A percentile compares a stretch with the other conserved stretches of the same genome.
phyloP scores from a whole-genome alignment of 2,888 invertebrate species.

The Galeopsomyia nigrocyanea region DNA sequence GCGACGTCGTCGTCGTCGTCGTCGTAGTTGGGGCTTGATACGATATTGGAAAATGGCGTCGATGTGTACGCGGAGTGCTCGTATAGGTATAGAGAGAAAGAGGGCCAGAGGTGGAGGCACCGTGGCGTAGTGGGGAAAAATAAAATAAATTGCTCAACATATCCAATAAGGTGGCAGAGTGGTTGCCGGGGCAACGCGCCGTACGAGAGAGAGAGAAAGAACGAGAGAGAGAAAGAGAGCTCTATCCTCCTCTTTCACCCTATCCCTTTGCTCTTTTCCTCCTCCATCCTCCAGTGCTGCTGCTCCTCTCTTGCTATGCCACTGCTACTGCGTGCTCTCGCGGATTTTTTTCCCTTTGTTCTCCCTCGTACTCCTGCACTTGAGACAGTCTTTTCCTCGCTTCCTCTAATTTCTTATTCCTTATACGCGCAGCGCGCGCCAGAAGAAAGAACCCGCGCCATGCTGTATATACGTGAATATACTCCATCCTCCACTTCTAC shows the following conservation, averaged over 20 bases:
- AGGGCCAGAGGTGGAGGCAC: conserved; percentile 40
- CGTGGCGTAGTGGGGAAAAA: conserved; percentile 54
- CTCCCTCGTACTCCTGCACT: conserved; percentile 47
- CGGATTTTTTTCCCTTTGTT: conserved; percentile 50
- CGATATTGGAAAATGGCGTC: conserved; percentile 68
- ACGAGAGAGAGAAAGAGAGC: conserved; percentile 41
- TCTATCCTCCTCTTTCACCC: conserved; percentile 43
- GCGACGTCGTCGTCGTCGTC: conserved; percentile 29
- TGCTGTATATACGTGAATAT: too few relatives aligned
- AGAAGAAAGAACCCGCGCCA: too few relatives aligned
- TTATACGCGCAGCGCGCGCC: conserved; percentile 39
- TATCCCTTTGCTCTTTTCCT: conserved; percentile 44
- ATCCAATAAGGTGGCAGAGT: conserved; percentile 69
- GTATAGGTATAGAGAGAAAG: conserved; percentile 49
- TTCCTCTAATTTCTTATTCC: conserved; percentile 50
- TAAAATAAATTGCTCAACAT: conserved; percentile 69
- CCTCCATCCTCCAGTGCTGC: neutral
- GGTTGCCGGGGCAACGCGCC: conserved; percentile 65
- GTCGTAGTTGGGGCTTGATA: conserved; percentile 52
- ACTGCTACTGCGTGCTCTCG: conserved; percentile 24
- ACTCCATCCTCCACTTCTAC: neutral
- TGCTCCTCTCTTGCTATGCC: conserved; percentile 42
- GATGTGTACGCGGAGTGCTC: conserved; percentile 51
- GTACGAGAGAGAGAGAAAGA: conserved; percentile 10
- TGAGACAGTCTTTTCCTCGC: conserved; percentile 50